Evolutionary conservation across 2,888 invertebrate species (phyloP), one percentile per base, ranked within the genome.

Genomic region (Unio pictorum): DNA sequence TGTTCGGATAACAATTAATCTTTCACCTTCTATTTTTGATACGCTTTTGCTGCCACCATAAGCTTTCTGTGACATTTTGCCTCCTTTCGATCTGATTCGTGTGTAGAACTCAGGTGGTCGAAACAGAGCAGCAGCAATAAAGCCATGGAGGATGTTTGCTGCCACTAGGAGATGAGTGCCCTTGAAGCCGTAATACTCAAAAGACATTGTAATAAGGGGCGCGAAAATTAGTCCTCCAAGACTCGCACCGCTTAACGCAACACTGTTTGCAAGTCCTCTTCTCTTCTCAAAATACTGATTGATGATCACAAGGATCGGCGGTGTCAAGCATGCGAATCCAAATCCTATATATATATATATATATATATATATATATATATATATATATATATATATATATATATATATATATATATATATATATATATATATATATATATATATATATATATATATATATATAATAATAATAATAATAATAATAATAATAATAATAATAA

Each of bases 261-360:
- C 45, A 20, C 66, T 66, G 58, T 66, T 66, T 6, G 66, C 66
- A 26, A 66, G 59, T 7, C 66, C 66, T 23, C 58, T 57, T 11
- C 66, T 55, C 57, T 66, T 66, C 8, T 66, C 60, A 59, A 66
- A 66, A 20, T 66, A 66, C 28, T 30, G 55, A 4, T 59, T 45
- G 8, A 66, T 6, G 58, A 66, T 66, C 11, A 45, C 57, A 11
- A 66, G 17, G 26, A 59, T 18, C 3, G 54, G n/a, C 1, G 66
- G 66, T 30, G 57, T 54, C 66, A 66, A 57, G 59, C 59, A 66
- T 7, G 66, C 66, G 54, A 59, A 59, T 28, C 66, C 66, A 34
- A 66, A 17, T 20, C 66, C 66, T 66, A 18, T 1, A 63, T 45
- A 45, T 45, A 45, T 45, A 45, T 45, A 45, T 45, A 45, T 45